phyloP scores from a whole-genome alignment of 1,140 invertebrate genomes.

The Nautilus pompilius region DNA sequence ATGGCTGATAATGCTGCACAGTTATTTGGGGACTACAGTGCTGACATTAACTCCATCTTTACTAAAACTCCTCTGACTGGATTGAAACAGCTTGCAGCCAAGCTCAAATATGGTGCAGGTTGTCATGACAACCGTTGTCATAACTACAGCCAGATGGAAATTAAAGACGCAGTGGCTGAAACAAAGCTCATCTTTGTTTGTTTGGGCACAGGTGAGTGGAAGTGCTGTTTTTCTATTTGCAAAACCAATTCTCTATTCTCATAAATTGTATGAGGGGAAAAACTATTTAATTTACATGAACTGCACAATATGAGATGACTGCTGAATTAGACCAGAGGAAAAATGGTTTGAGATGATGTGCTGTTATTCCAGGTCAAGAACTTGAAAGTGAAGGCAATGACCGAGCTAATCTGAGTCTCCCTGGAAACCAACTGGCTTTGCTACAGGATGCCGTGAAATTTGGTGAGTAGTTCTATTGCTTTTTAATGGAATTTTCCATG shows the following conservation, averaged over 20 bases:
- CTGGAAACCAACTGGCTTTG: conserved; percentile 31
- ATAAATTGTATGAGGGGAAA: no score
- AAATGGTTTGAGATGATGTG: no score
- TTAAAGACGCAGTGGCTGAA: conserved; percentile 31
- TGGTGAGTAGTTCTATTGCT: neutral
- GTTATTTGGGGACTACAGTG: conserved; percentile 45
- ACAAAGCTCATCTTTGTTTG: conserved; percentile 45
- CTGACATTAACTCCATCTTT: conserved; percentile 28
- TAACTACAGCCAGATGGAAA: conserved; percentile 23
- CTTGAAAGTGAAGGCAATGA: conserved; percentile 39
- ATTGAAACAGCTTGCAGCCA: conserved; percentile 23
- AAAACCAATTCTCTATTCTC: no score
- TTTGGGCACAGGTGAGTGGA: conserved; percentile 49
- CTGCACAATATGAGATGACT: no score
- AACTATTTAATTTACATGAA: no score
- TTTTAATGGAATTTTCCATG: neutral
- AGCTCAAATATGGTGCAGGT: conserved; percentile 26
- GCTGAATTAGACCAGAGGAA: no score
- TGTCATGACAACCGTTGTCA: conserved; percentile 36
- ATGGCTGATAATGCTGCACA: conserved; percentile 49
- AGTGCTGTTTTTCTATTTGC: neutral
- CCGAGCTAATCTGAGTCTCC: conserved; percentile 29
- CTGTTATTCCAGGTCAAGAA: conserved; percentile 18
- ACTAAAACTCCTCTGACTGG: conserved; percentile 39
- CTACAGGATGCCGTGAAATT: conserved; percentile 26